These are phyloP conservation scores for Drosophila stalkeri DNA, from an alignment of 2,888 invertebrate species.

Conservation along the genomic window DNA sequence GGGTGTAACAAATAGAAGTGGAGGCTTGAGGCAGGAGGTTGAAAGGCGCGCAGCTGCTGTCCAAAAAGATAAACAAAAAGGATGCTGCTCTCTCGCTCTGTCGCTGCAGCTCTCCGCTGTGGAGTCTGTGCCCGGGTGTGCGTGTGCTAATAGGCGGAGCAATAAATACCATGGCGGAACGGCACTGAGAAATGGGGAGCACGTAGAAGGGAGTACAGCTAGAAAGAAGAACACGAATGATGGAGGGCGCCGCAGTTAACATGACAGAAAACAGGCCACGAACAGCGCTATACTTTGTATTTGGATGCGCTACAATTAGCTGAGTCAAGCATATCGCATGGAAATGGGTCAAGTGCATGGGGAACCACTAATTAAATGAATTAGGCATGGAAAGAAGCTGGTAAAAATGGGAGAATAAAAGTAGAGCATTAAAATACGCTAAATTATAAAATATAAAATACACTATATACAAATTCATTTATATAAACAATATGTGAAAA, in stretches of 20 bases:
- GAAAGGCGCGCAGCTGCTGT: slow-evolving; percentile 37
- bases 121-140: slow-evolving; percentile 32
- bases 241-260: slow-evolving; percentile 17
- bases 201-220: not conserved
- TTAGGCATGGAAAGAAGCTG: not conserved
- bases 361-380: slow-evolving; percentile 2
- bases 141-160: slow-evolving; percentile 78
- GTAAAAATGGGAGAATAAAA: not conserved
- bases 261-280: slow-evolving; percentile 57
- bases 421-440: not conserved
- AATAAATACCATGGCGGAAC: slow-evolving; percentile 63
- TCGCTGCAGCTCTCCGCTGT: not conserved
- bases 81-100: slow-evolving; percentile 42
- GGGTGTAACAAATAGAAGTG: slow-evolving; percentile 2
- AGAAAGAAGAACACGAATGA: not conserved
- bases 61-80: slow-evolving; percentile 41
- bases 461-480: not conserved
- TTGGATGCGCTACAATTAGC: slow-evolving; percentile 45
- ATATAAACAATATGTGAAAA: not conserved
- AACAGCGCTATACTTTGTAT: slow-evolving; percentile 20
- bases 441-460: not conserved
- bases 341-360: slow-evolving; percentile 32
- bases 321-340: slow-evolving; percentile 24
- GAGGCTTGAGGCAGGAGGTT: slow-evolving; percentile 9
- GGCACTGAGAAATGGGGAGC: not conserved